Evolutionary conservation across 92 coral and sea anemone genomes (phyloP), one percentile per base, ranked within the genome.

Genomic region (Isaurus tuberculatus): DNA sequence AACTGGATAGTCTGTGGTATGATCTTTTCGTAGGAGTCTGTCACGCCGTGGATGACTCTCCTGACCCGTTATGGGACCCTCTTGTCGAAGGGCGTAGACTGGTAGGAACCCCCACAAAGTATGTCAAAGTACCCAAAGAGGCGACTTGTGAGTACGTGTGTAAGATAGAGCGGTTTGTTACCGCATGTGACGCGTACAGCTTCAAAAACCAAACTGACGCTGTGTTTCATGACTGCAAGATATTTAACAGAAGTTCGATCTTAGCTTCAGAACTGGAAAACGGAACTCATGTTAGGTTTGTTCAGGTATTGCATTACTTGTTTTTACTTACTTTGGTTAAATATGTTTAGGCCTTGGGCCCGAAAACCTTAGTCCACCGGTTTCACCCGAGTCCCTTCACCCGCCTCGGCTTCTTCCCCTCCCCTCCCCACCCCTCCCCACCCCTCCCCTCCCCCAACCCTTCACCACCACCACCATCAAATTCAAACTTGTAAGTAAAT

Each of bases 171-270:
- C 71, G 28, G 11, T 65, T 30, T n/a, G 6, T 0, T 1, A 65
- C 22, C 36, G 71, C 40, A 65, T 65, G 71, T 31, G 11, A 65
- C 71, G 71, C 42, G 15, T 65, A 65, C 20, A 65, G 15, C 71
- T 65, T 26, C 71, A 65, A n/a, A 32, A 32, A 11, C 28, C 17
- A 10, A 29, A 65, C 37, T 6, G 17, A 29, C 22, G 29, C 26
- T 30, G 37, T 32, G 7, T 0, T 28, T 49, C 5, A 49, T 19
- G 58, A 49, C n/a, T 49, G 58, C 22, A n/a, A 49, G 58, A 15
- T 49, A 2, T 49, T 49, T 49, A 49, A 49, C 6, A 49, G 22
- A 19, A 49, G n/a, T 15, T 49, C 58, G 5, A 49, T 49, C 16
- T 13, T 49, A 19, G 58, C 58, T 13, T 15, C 58, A 49, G 58